phyloP scores from a whole-genome alignment of 2,113 vertebrate species.

The Australoheros scitulus region DNA sequence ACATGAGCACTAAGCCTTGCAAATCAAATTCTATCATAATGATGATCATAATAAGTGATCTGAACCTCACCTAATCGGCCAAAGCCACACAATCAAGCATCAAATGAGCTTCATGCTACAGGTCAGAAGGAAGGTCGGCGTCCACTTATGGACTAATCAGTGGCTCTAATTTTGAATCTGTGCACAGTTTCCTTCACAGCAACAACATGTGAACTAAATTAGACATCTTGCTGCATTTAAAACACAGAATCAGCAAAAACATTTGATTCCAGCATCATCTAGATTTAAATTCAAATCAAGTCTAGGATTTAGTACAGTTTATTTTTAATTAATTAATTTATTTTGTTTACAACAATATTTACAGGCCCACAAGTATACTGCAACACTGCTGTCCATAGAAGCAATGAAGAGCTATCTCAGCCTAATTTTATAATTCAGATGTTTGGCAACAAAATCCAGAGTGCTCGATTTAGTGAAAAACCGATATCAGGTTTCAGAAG shows the following conservation, averaged over 20 bases:
- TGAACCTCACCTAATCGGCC: constrained; percentile 1
- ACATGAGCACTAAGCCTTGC: background rate
- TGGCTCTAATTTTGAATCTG: background rate
- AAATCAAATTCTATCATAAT: background rate
- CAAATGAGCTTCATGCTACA: background rate
- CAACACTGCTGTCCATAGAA: too few relatives aligned
- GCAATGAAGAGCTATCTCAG: background rate
- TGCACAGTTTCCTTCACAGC: background rate
- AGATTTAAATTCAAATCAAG: background rate
- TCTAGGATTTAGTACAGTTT: too few relatives aligned
- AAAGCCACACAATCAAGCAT: constrained; percentile 1
- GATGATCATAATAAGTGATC: background rate
- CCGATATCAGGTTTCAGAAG: background rate
- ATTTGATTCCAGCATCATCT: background rate
- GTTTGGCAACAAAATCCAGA: background rate
- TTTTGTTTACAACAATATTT: background rate
- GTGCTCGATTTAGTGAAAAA: background rate
- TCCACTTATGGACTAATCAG: constrained; percentile 12
- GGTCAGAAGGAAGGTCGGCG: background rate
- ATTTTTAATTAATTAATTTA: background rate
- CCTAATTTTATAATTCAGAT: background rate
- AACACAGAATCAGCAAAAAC: background rate
- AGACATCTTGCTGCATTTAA: background rate
- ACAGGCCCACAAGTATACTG: too few relatives aligned
- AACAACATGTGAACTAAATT: background rate